Evolutionary conservation across 2,888 invertebrate genomes (phyloP).

Genomic region (Cremastobaeus sp.): DNA sequence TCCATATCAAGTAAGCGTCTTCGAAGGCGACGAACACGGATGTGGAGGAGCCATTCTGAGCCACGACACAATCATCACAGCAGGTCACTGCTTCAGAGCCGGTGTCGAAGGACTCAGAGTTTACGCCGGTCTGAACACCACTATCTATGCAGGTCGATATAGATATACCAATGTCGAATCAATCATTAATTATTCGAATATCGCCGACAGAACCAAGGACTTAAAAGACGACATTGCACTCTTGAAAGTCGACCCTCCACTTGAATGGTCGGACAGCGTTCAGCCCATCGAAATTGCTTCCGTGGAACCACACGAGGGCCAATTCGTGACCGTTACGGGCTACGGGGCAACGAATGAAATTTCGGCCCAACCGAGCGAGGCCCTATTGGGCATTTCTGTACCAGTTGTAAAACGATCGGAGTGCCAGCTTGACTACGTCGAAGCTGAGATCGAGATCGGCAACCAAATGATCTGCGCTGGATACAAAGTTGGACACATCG

Average conservation of each 20-base stretch:
- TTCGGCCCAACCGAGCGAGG: too few species aligned
- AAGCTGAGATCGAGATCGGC: neutral
- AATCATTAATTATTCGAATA: neutral
- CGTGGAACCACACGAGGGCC: neutral
- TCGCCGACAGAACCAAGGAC: neutral
- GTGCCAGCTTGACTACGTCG: neutral
- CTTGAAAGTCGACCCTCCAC: conserved; percentile 20
- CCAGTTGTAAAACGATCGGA: too few species aligned
- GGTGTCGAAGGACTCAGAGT: neutral
- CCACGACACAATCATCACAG: conserved; percentile 4
- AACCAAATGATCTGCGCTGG: conserved; percentile 30
- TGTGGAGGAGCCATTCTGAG: conserved; percentile 24
- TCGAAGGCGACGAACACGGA: neutral
- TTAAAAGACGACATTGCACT: conserved; percentile 31
- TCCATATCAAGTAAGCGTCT: conserved; percentile 18
- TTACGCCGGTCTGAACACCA: neutral
- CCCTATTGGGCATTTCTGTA: conserved; percentile 9
- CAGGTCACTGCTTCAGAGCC: conserved; percentile 30
- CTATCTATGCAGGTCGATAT: too few species aligned
- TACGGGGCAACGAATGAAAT: conserved; percentile 27
- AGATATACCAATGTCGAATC: neutral
- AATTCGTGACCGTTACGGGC: conserved; percentile 31
- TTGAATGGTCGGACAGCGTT: conserved; percentile 4
- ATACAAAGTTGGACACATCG: conserved; percentile 5
- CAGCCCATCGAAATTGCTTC: conserved; percentile 11